Evolutionary conservation across 2,113 vertebrate species (phyloP).

Genomic region (Trichechus manatus): DNA sequence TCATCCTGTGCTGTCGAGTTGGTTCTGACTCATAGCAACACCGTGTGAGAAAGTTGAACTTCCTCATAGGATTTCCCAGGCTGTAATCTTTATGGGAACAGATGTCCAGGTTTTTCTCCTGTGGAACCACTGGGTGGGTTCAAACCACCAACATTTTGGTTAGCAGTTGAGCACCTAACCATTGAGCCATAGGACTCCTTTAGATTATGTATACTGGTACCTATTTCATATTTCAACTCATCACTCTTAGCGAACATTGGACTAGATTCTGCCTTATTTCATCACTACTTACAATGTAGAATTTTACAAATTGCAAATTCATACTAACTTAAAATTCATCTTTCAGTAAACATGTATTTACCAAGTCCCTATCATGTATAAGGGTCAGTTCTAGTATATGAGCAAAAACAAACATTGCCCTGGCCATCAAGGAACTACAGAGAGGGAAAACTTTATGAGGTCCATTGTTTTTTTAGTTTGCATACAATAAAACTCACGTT

Average conservation of each 20-base stretch:
- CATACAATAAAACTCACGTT: background rate
- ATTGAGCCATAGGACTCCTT: no score
- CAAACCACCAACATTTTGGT: no score
- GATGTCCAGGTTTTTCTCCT: no score
- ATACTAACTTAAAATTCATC: background rate
- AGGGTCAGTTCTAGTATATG: background rate
- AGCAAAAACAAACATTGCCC: background rate
- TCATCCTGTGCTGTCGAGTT: no score
- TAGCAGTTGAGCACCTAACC: no score
- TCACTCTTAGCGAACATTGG: background rate
- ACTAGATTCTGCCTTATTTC: background rate
- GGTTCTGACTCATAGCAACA: no score
- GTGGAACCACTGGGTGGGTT: no score
- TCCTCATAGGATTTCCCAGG: no score
- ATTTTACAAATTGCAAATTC: background rate
- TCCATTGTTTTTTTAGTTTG: background rate
- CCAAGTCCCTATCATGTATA: background rate
- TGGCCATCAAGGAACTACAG: background rate
- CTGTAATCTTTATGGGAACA: no score
- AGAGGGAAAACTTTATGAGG: background rate
- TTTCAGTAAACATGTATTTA: background rate
- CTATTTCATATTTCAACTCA: background rate
- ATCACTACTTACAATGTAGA: background rate
- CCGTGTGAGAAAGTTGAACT: no score
- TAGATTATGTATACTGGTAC: background rate